phyloP scores from a whole-genome alignment of 1,140 invertebrate species.

The Mizuhopecten yessoensis region DNA sequence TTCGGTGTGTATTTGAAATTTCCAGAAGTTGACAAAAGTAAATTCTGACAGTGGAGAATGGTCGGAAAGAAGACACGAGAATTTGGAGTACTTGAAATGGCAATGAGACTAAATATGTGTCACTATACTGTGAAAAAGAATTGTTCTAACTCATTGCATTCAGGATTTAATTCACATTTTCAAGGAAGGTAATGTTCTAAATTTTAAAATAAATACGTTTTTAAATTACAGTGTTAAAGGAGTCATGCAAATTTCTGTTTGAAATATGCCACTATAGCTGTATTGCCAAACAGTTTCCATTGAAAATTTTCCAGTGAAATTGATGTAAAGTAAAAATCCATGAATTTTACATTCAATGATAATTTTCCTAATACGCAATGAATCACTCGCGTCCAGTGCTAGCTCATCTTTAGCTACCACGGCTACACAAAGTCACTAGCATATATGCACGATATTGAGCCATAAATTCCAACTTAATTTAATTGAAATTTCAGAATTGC shows the following conservation, averaged over 20 bases:
- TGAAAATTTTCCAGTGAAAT: neutral
- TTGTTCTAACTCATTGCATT: neutral
- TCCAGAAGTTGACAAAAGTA: no score
- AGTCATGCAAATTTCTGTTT: neutral
- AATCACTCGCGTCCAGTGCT: neutral
- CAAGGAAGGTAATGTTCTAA: neutral
- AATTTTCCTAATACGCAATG: neutral
- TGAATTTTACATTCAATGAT: neutral
- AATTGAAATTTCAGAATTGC: neutral
- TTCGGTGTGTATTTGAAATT: no score
- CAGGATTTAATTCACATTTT: neutral
- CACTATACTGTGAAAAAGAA: no score
- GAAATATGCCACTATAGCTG: neutral
- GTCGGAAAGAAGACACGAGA: no score
- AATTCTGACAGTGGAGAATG: no score
- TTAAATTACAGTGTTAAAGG: no score
- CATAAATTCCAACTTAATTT: neutral
- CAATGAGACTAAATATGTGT: no score
- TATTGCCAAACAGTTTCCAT: neutral
- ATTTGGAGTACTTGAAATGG: no score
- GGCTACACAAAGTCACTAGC: neutral
- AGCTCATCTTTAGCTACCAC: neutral
- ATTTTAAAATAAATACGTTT: no score
- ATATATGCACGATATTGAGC: neutral
- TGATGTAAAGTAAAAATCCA: neutral